Conservation (phyloP, 2,113 vertebrate genomes). For the Rissa tridactyla region DNA sequence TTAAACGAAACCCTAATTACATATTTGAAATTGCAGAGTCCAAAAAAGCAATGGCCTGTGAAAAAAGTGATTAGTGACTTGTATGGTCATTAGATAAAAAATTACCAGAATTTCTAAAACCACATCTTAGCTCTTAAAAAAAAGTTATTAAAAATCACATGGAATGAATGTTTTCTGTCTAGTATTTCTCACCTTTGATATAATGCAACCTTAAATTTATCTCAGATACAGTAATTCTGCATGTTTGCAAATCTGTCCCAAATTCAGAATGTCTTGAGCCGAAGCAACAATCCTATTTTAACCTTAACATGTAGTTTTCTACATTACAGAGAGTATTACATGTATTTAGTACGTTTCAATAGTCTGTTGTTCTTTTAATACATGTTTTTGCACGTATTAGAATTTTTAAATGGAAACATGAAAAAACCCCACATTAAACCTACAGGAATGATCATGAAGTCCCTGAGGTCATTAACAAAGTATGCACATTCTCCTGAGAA, state of each 20-base stretch:
- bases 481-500: background rate
- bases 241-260: background rate
- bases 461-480: background rate
- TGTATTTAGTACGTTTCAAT: background rate
- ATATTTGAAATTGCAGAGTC: background rate
- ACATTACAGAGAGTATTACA: background rate
- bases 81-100: background rate
- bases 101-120: background rate
- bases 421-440: background rate
- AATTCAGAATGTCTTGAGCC: background rate
- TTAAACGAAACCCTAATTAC: background rate
- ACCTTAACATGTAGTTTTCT: background rate
- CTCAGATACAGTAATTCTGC: background rate
- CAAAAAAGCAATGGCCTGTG: background rate
- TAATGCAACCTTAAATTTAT: background rate
- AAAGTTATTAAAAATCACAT: background rate
- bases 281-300: background rate
- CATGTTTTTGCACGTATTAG: background rate
- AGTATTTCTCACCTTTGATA: background rate
- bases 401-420: background rate
- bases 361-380: background rate
- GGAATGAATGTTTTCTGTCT: background rate
- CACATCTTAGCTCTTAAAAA: background rate
- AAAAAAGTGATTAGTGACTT: background rate
- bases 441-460: background rate